Evolutionary conservation across 2,888 invertebrate species (phyloP), one percentile per base, ranked within the genome.

Genomic region (Phanerotoma sp.): DNA sequence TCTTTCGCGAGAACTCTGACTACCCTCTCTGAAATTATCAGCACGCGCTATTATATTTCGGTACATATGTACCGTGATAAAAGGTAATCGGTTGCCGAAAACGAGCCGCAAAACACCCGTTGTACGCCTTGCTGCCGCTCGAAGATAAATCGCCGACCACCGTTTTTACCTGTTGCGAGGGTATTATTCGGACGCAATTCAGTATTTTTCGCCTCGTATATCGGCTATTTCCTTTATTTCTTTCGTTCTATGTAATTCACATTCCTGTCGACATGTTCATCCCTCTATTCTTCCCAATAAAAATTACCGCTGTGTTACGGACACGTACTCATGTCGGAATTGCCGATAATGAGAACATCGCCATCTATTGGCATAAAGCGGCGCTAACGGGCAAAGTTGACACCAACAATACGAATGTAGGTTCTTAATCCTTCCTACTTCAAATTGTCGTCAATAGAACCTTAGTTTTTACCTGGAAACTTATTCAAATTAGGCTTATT

Each of bases 101-200:
- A 61, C 61, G 57, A 61, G 61, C 62, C 62, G 57, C 62, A 59
- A 62, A 62, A 62, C 61, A 62, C 62, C 59, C 62, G 61, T 62
- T 62, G 59, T 59, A 61, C 61, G 59, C 58, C 50, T 55, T 55
- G 50, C 50, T 50, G 40, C 45, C 45, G 48, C 54, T 47, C 46
- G 51, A 48, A 54, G 50, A 61, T 61, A 61, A 61, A 61, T 61
- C 57, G 56, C 41, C 49, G 56, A 42, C 32, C 56, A 44, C 42
- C 46, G 54, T 49, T 56, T 61, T 61, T 59, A 61, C 61, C 61
- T 61, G 61, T 61, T 61, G 61, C 61, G 46, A 58, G 32, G 42
- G 53, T 35, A 38, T 40, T 41, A 47, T 44, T 35, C 25, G 49
- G 41, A 51, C 48, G 25, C 32, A 20, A 11, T 53, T 16, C 33